These are phyloP conservation scores for Cheirogaleus medius DNA, from an alignment of 2,113 vertebrate genomes.

Conservation along the genomic window DNA sequence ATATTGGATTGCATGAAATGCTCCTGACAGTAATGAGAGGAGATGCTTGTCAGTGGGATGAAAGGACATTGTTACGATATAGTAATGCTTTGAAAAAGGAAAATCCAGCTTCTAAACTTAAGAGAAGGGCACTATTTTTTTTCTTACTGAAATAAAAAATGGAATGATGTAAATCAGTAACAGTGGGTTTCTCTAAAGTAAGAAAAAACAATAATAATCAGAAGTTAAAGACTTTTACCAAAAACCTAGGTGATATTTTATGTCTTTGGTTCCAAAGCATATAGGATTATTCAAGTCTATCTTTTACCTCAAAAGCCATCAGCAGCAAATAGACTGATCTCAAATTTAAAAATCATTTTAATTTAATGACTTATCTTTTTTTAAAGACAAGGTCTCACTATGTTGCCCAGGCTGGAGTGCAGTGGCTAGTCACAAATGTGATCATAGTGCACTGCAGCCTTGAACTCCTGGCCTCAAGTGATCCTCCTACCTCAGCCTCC, in stretches of 20 bases:
- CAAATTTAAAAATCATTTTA: conserved; percentile 58
- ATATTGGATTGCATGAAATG: conserved; percentile 31
- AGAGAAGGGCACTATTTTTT: conserved; percentile 49
- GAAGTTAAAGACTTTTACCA: conserved; percentile 6
- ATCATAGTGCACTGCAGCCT: neutral
- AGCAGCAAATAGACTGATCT: conserved; percentile 13
- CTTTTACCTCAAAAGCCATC: conserved; percentile 19
- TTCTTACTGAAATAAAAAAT: conserved; percentile 37
- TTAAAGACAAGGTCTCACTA: neutral
- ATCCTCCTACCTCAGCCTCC: neutral
- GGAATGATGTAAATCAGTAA: conserved; percentile 17
- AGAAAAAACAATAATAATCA: conserved; percentile 44
- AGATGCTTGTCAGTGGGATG: conserved; percentile 60
- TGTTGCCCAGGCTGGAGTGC: neutral
- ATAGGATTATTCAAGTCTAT: conserved; percentile 14
- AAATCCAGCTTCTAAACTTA: conserved; percentile 38
- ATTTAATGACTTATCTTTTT: conserved; percentile 28
- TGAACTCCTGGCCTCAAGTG: neutral
- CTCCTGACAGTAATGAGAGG: conserved; percentile 59
- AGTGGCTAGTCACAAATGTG: neutral
- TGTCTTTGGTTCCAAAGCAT: neutral
- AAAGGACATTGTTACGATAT: conserved; percentile 30
- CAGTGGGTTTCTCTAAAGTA: neutral
- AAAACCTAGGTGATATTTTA: conserved; percentile 8
- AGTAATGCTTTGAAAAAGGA: conserved; percentile 59